Evolutionary conservation across 2,888 invertebrate genomes (phyloP).

Genomic region (Ceriagrion tenellum): DNA sequence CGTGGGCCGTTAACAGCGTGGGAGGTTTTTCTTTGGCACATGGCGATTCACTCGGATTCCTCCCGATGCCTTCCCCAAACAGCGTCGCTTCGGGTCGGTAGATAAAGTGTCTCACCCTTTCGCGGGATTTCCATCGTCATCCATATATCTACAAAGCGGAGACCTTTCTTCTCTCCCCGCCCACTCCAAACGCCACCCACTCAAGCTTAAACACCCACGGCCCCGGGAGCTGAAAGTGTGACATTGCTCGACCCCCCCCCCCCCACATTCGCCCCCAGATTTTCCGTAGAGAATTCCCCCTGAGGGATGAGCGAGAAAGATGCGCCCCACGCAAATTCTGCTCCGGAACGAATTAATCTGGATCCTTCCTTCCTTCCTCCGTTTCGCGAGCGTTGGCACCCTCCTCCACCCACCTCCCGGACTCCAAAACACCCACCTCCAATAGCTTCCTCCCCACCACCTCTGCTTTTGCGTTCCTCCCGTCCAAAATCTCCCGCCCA

Average conservation of each 20-base stretch:
- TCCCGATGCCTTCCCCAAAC: constrained; percentile 1
- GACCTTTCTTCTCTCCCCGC: not conserved
- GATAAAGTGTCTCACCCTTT: constrained; percentile 56
- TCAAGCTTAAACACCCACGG: not conserved
- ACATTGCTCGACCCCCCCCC: not conserved
- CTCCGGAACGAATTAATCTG: constrained; percentile 60
- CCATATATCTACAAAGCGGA: constrained; percentile 47
- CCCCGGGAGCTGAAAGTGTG: not conserved
- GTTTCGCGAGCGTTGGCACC: not conserved
- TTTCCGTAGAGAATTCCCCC: not conserved
- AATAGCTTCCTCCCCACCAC: not conserved
- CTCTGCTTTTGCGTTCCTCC: too few relatives aligned
- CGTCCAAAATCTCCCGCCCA: not conserved
- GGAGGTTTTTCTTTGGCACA: not conserved
- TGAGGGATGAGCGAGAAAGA: constrained; percentile 36
- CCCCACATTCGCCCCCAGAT: not conserved
- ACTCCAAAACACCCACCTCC: too few relatives aligned
- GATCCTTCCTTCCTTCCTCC: constrained; percentile 21
- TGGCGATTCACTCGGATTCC: constrained; percentile 50
- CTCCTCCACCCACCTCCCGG: not conserved
- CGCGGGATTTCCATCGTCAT: constrained; percentile 40
- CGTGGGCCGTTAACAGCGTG: not conserved
- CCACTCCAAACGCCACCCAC: not conserved
- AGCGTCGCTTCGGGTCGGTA: constrained; percentile 14
- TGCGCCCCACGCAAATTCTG: constrained; percentile 53